These are phyloP conservation scores for Electrona antarctica DNA, from an alignment of 2,113 vertebrate genomes.

Conservation along the genomic window DNA sequence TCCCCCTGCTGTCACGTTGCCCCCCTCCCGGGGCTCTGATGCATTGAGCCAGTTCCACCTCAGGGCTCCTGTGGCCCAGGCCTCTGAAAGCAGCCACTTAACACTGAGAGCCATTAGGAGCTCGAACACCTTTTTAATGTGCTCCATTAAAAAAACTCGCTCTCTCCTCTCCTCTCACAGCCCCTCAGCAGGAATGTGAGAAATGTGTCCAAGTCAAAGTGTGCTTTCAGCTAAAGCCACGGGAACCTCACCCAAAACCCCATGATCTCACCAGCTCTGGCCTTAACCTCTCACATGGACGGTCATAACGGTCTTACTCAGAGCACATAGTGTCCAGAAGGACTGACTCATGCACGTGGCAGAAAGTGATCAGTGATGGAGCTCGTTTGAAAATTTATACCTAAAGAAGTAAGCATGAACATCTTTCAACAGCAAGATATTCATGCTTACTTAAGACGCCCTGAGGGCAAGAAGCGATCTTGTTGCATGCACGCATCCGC, in stretches of 20 bases:
- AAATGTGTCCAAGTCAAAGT: conserved; percentile 53
- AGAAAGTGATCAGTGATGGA: not conserved
- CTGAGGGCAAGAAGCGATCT: too few species aligned
- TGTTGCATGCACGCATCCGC: too few species aligned
- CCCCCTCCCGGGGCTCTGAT: conserved; percentile 22
- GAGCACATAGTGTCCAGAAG: not conserved
- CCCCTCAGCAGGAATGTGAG: conserved; percentile 55
- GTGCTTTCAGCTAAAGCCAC: conserved; percentile 43
- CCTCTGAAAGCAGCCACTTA: conserved; percentile 61
- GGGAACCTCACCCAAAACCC: conserved; percentile 30
- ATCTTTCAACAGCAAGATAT: too few species aligned
- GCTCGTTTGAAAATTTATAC: not conserved
- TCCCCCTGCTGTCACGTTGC: conserved; percentile 18
- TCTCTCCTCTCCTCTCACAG: conserved; percentile 18
- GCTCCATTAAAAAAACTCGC: conserved; percentile 19
- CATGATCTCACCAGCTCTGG: conserved; percentile 41
- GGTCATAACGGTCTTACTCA: conserved; percentile 13
- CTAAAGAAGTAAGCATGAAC: too few species aligned
- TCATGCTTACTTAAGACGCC: too few species aligned
- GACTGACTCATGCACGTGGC: not conserved
- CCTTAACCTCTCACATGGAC: conserved; percentile 29
- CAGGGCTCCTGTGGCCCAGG: conserved; percentile 32
- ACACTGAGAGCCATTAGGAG: conserved; percentile 53
- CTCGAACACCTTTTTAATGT: conserved; percentile 56
- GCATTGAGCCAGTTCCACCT: conserved; percentile 33